Conservation (phyloP, 2,113 vertebrate genomes). For the Notothenia coriiceps region DNA sequence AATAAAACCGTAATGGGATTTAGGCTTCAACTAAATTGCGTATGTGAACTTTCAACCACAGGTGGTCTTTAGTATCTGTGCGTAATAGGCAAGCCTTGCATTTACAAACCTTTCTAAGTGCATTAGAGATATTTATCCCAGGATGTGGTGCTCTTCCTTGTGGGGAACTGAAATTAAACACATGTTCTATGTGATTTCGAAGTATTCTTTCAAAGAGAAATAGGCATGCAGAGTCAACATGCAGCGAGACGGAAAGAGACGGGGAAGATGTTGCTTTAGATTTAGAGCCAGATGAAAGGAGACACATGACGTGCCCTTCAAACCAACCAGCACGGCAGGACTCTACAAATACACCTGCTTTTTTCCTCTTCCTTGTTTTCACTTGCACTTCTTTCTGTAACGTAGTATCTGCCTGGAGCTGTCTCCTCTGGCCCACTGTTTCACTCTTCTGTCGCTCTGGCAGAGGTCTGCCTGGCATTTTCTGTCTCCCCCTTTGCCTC, state of each 20-base stretch:
- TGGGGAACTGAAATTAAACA: constrained; percentile 14
- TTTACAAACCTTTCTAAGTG: not conserved
- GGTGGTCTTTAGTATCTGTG: constrained; percentile 10
- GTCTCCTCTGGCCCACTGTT: constrained; percentile 61
- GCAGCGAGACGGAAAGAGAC: constrained; percentile 47
- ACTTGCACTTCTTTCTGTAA: constrained; percentile 48
- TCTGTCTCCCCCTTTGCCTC: constrained; percentile 44
- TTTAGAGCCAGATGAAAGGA: constrained; percentile 63
- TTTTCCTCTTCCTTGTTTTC: constrained; percentile 51
- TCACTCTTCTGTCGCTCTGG: constrained; percentile 47
- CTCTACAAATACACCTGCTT: constrained; percentile 67
- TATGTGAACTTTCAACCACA: constrained; percentile 8
- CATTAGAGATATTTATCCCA: constrained; percentile 4
- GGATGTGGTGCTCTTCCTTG: constrained; percentile 6
- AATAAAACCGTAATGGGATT: not conserved
- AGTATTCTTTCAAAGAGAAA: constrained; percentile 27
- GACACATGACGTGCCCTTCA: constrained; percentile 64
- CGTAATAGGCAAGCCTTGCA: not conserved
- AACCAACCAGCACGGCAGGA: constrained; percentile 56
- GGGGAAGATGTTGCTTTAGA: constrained; percentile 44
- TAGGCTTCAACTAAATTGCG: constrained; percentile 9
- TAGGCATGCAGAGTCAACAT: constrained; percentile 38
- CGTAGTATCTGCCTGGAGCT: constrained; percentile 57
- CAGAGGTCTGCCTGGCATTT: constrained; percentile 44
- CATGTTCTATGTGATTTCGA: constrained; percentile 22